A percentile compares a stretch with the other conserved stretches of the same genome.
Evolutionary conservation across 2,113 vertebrate genomes (phyloP).

Genomic region (Mungos mungo): DNA sequence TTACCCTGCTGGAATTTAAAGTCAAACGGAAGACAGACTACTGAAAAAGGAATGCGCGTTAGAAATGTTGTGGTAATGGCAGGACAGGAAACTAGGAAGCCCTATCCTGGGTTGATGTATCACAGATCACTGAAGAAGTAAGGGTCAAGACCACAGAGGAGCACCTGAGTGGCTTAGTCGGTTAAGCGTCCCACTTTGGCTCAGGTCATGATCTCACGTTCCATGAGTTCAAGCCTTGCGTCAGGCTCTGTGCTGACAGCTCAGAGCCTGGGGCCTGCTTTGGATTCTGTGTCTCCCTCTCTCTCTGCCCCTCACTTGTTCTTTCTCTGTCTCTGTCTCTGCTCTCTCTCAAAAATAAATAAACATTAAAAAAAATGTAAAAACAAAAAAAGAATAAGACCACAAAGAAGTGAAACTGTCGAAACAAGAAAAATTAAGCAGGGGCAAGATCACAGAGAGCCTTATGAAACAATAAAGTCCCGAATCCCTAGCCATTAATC

Average conservation of each 20-base stretch:
- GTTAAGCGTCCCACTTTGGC: no score
- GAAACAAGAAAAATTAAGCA: not conserved
- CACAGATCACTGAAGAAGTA: not conserved
- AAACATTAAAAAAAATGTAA: no score
- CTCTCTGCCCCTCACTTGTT: no score
- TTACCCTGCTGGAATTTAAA: not conserved
- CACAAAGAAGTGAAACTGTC: not conserved
- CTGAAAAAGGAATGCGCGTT: not conserved
- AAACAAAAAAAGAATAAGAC: no score
- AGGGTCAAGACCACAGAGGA: not conserved
- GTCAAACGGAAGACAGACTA: not conserved
- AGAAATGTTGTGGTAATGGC: not conserved
- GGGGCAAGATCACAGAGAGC: fast-evolving
- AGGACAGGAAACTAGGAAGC: not conserved
- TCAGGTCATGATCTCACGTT: no score
- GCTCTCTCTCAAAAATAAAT: no score
- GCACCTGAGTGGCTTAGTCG: no score
- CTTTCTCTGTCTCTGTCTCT: no score
- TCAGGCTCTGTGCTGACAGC: no score
- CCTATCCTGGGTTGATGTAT: fast-evolving
- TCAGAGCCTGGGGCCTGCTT: no score
- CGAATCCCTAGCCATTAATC: not conserved
- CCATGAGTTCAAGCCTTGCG: no score
- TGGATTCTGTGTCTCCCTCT: no score
- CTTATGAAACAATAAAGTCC: not conserved